Base-by-base conservation (phyloP, 2,888 invertebrate species). In the Deilephila elpenor region DNA sequence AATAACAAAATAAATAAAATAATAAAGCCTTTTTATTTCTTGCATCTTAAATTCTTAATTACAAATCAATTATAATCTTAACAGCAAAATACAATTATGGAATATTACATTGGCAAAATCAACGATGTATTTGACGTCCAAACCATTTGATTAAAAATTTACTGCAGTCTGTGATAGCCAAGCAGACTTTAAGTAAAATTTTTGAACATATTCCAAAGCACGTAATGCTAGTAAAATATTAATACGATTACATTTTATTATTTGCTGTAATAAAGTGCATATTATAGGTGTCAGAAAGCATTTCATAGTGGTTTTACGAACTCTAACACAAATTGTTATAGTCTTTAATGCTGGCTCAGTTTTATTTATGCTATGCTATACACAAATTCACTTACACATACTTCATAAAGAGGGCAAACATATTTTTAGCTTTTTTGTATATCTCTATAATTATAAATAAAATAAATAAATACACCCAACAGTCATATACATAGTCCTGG, bases 201-300 rank as follows among this genome's bases (percentile, higher is more conserved):
- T 62, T 67, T 51, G 51, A 62, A 60, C 60, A 19, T 72, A 71
- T 51, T 53, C 44, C 67, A 67, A 67, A 67, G 67, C 67, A 67
- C 67, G 67, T 5, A 67, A 59, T 17, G 14, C 34, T 37, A 34
- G 6, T 59, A 37, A 71, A 71, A 71, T 71, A 61, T 29, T 14
- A 67, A 25, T 44, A 25, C 44, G 37, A 44, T 20, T 64, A 37
- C 14, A 64, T 64, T 64, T 44, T 44, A 44, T 64, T 64, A 64
- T 64, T 64, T 44, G 20, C 37, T 5, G n/a, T 20, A 20, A 20
- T 37, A n/a, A 64, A 64, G 37, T 44, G 20, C n/a, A 44, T 4
- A 37, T 3, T 7, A 34, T 64, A 51, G 56, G 56, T 56, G 56
- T 25, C 8, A 67, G 20, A 44, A 44, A 34, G 4, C 34, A 62